Base-by-base conservation (phyloP, 2,113 vertebrate genomes). In the Melanotaenia duboulayi region DNA sequence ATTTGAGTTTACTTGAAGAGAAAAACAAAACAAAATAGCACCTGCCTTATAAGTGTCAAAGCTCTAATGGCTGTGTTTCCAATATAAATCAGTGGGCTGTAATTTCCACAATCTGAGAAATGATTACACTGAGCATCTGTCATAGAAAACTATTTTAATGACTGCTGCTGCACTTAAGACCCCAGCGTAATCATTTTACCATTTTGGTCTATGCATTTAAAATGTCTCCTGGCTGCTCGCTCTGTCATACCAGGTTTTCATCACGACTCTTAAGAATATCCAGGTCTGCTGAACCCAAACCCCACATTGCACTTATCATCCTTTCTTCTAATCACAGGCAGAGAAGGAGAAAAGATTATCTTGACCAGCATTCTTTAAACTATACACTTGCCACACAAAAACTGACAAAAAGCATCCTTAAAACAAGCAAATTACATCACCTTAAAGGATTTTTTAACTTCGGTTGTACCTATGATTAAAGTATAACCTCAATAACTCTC, bases 51-150 rank as follows among this genome's bases (percentile, higher is more conserved):
- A 76, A 88, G 73, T 74, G 80, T 89, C 76, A 75, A 61, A 22
- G 40, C 74, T 62, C 56, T 86, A 83, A 88, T 84, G 73, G 74
- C 63, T 80, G 69, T 22, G 37, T 80, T 85, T 84, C 83, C 70
- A 59, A 76, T 83, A 86, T 92, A 90, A 92, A 90, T 92, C 87
- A 87, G 39, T 14, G 59, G 71, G 83, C 84, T 91, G 89, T 86
- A 88, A 84, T 90, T 86, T 87, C 78, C 82, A 88, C 89, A 89
- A 90, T 85, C 71, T 75, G 71, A 84, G 80, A 87, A 92, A 89
- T 91, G 61, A 88, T 83, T 87, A 89, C 72, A 86, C 74, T 84
- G 78, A 88, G 82, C 87, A 91, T 87, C 74, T 90, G 89, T 93
- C 85, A 87, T 68, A 66, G 80, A 87, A 83, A 79, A 79, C 74